Base-by-base conservation (phyloP, 2,888 invertebrate species). In the Tenthredo mesomela region DNA sequence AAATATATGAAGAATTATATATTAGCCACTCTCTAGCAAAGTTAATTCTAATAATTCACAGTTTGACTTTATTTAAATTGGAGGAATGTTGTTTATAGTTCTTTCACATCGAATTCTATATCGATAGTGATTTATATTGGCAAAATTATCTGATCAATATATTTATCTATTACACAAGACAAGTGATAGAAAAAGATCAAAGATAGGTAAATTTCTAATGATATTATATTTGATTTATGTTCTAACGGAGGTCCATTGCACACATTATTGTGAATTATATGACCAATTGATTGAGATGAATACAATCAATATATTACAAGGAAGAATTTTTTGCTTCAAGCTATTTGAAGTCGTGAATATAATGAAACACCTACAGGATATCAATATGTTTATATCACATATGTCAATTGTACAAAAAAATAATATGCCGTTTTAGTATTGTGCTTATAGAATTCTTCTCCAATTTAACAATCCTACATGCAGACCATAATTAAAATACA, bases 401-500 rank as follows among this genome's bases (percentile, higher is more conserved):
- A 73, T 73, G 3, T 47, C 29, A 77, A 77, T 77, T 77, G 54
- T 33, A 37, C 77, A 29, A 54, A 29, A 54, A n/a, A 54, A 6
- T 77, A 54, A 54, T 29, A 54, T 77, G 10, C 6, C 25, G 33
- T 77, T 77, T 77, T 77, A 77, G 77, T 77, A 77, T 29, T 77
- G 77, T 54, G 54, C 77, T 12, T n/a, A 77, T 54, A 77, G 18
- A n/a, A 50, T 29, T 77, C 21, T 29, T 54, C n/a, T 77, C 47
- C 54, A 54, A 77, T 54, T 54, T 29, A 18, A 33, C 50, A 37
- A 77, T 54, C 77, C 54, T 77, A 77, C 77, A 77, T 77, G 77
- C 77, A 77, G 33, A 77, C 73, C 37, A 33, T 54, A 54, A 33
- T 77, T 77, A 25, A 54, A 54, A 77, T 21, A 29, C 5, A 50